Percentiles rank a stretch among this genome's conserved stretches.
Conservation (phyloP, 2,113 vertebrate species). For the Pangasianodon gigas region DNA sequence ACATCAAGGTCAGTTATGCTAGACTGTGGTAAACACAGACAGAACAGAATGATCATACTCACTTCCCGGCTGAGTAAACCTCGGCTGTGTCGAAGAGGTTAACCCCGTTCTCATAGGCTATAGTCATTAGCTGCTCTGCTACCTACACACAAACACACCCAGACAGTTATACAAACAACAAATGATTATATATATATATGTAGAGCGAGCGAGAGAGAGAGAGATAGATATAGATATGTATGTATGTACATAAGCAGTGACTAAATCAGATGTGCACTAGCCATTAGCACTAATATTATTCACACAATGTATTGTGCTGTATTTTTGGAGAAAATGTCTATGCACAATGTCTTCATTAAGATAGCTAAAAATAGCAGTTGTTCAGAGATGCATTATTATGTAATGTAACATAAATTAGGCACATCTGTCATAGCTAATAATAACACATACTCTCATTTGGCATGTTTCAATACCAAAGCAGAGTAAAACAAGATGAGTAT, state of each 20-base stretch:
- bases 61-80: constrained; percentile 95
- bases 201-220: no score
- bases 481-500: neutral
- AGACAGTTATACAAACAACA: constrained; percentile 9
- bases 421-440: constrained; percentile 19
- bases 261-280: no score
- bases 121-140: constrained; percentile 96
- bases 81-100: constrained; percentile 97
- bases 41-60: constrained; percentile 63
- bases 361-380: neutral
- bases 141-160: constrained; percentile 72
- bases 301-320: neutral
- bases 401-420: constrained; percentile 4
- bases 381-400: neutral
- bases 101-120: constrained; percentile 94
- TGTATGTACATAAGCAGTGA: no score
- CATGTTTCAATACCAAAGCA: neutral
- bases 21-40: neutral
- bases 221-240: no score
- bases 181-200: neutral
- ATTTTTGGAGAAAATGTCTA: neutral
- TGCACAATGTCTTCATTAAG: neutral
- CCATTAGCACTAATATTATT: neutral
- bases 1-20: neutral
- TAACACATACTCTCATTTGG: neutral